Evolutionary conservation across 2,888 invertebrate species (phyloP).

Genomic region (Eupeodes luniger): DNA sequence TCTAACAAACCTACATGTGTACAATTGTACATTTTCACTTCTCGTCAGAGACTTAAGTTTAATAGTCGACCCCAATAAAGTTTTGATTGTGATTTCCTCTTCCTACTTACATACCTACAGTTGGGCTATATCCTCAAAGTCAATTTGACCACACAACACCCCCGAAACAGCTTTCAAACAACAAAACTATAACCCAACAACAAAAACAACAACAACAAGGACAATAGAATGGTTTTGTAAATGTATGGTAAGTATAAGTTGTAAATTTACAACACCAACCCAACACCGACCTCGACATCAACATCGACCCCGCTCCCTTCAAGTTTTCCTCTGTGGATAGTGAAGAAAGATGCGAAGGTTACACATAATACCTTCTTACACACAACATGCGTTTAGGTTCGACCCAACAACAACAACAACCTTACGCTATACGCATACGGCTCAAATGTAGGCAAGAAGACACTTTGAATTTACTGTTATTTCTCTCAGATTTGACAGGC

Average conservation of each 20-base stretch:
- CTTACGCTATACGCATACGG: too few species aligned
- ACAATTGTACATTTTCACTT: not conserved
- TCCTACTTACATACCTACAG: not conserved
- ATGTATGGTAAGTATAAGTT: slow-evolving; percentile 39
- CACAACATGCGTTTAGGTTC: slow-evolving; percentile 2
- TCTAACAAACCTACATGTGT: slow-evolving; percentile 24
- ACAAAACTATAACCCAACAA: slow-evolving; percentile 17
- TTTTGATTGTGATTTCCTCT: slow-evolving; percentile 59
- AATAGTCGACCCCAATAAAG: slow-evolving; percentile 55
- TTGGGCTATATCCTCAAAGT: slow-evolving; percentile 26
- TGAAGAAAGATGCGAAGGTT: slow-evolving; percentile 13
- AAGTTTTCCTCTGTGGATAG: not conserved
- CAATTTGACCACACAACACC: slow-evolving; percentile 64
- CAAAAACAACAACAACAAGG: slow-evolving; percentile 27
- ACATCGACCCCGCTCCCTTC: too few species aligned
- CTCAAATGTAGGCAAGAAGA: slow-evolving; percentile 14
- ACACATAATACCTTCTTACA: not conserved
- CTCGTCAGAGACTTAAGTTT: slow-evolving; percentile 30
- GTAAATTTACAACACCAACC: slow-evolving; percentile 53
- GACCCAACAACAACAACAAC: too few species aligned
- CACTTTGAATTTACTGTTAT: slow-evolving; percentile 67
- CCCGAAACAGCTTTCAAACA: slow-evolving; percentile 17
- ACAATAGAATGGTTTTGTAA: slow-evolving; percentile 34
- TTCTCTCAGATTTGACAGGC: slow-evolving; percentile 63
- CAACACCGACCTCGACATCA: not conserved